Evolutionary conservation across 2,113 vertebrate genomes (phyloP), one percentile per base, ranked within the genome.

Genomic region (Urocolius indicus): DNA sequence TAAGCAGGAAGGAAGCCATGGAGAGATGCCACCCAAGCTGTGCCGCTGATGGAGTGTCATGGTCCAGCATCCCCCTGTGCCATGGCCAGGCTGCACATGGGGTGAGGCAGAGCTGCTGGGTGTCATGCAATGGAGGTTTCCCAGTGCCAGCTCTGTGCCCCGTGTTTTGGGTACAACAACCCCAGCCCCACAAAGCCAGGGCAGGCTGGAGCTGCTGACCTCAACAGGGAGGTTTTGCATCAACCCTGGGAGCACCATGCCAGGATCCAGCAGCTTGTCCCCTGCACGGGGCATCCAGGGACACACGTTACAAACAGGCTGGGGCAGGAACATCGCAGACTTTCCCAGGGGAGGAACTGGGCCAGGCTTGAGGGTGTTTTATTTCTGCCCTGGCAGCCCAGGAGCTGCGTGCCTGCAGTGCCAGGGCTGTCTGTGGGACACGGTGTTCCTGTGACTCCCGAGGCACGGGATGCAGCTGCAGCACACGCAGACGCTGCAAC

Each of bases 391-490:
- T 8, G 24, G n/a, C 78, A 71, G 71, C 41, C 18, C 34, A 2
- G 48, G 57, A 72, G n/a, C 51, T 26, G 7, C 1, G 38, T 48
- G 36, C 6, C 19, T 0, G 2, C 43, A 13, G 54, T 5, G 59
- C 32, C 58, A 49, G n/a, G 3, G 43, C 94, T 16, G 48, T 30
- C 32, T 21, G 34, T 1, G 2, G 80, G 51, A 78, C 72, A 24
- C 0, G 0, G 9, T 4, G 67, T 69, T 54, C 72, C 49, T 0
- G 0, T 0, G 0, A 2, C 23, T 32, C 54, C 92, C 68, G 3
- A 15, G 41, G 68, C 2, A 63, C 29, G 0, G 0, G 34, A 3
- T 10, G 36, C 68, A 32, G 41, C 61, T 9, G 6, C 34, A 14
- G 79, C 6, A 2, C 18, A 15, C 1, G 3, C 0, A 3, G 45